These are phyloP conservation scores for Drosophila ficusphila DNA, from an alignment of 1,140 invertebrate genomes.

Conservation along the genomic window DNA sequence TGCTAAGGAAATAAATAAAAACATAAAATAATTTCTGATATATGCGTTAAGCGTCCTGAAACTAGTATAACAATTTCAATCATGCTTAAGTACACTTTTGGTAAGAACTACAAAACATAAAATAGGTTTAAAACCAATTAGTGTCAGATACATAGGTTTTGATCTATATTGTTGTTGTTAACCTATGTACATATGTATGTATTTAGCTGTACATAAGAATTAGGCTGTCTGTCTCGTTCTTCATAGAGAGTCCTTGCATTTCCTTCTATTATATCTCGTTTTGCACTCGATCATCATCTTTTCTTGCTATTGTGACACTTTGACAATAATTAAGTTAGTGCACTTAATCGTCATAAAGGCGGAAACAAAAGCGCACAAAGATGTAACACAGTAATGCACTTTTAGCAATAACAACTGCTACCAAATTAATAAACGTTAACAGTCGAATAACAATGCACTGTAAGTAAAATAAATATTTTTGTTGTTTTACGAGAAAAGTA, in stretches of 20 bases:
- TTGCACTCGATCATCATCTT: constrained; percentile 26
- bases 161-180: no score
- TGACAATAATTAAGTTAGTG: constrained; percentile 57
- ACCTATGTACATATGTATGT: no score
- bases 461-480: constrained; percentile 66
- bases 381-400: constrained; percentile 42
- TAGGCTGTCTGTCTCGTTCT: neutral
- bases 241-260: neutral
- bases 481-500: constrained; percentile 18
- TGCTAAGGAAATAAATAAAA: no score
- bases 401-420: constrained; percentile 14
- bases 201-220: neutral
- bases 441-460: constrained; percentile 23
- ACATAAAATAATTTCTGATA: no score
- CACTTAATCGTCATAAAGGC: constrained; percentile 57
- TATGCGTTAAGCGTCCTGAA: no score
- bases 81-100: no score
- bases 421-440: constrained; percentile 45
- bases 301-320: constrained; percentile 50
- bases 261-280: neutral
- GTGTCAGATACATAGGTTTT: no score
- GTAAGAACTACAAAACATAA: no score
- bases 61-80: no score
- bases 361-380: constrained; percentile 36
- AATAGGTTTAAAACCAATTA: no score